Evolutionary conservation across 1,140 invertebrate genomes (phyloP), one percentile per base, ranked within the genome.

Genomic region (Pseudomyrmex pallidus): DNA sequence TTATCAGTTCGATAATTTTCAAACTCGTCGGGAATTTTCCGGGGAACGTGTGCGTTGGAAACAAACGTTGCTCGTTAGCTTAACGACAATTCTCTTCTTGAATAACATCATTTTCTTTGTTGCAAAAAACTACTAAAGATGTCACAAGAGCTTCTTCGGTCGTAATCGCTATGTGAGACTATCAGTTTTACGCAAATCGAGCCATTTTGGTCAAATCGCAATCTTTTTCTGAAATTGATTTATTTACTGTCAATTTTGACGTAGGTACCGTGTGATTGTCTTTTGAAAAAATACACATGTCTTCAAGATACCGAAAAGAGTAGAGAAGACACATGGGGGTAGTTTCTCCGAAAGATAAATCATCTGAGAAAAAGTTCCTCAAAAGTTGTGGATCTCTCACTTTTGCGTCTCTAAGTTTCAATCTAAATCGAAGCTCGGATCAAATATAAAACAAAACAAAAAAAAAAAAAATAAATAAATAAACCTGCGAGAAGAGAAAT

Each of bases 351-450:
- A 48, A 3, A 74, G 72, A 85, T 88, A 73, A 68, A 86, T 64
- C 70, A 50, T 15, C 44, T 17, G 73, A 72, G 66, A 68, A 48
- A 57, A 86, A 84, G 89, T 86, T 90, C 89, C 87, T 90, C 82
- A 48, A 35, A 0, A 35, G 4, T 25, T 83, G 74, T 25, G 15
- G 22, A 22, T 44, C 44, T 80, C 35, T 52, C 54, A 63, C 46
- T 61, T 85, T 25, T 15, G 35, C 35, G 35, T 35, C 5, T 35
- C 35, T 5, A 35, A 44, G 61, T 77, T 86, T 82, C 87, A 85
- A 89, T 90, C 89, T 90, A 89, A 90, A 90, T 90, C 90, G 87
- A 80, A 87, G 84, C 76, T 87, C 80, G 57, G 59, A 56, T 66
- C 73, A 61, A 54, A 74, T 68, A 82, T n/a, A 82, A 50, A 56